Evolutionary conservation across 2,888 invertebrate genomes (phyloP), one percentile per base, ranked within the genome.

Genomic region (Scaptomyza flava): DNA sequence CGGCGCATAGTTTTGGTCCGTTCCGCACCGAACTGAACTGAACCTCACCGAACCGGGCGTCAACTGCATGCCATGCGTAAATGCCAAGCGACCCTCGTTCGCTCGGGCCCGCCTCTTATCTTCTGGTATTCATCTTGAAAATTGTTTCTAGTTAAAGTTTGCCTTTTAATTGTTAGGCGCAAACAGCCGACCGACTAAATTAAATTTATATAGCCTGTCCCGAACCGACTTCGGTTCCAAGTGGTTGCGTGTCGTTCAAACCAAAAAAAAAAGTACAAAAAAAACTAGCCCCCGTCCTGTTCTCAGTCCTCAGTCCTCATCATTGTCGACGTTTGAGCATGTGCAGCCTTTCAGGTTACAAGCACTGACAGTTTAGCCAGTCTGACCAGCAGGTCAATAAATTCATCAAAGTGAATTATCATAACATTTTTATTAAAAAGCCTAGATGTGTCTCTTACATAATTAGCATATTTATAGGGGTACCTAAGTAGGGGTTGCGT

Each of bases 131-230:
- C 85, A 89, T 87, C 86, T 87, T 71, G 84, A 75, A 84, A 87
- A 88, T 81, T 86, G 85, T 87, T 89, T 84, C 82, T 87, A 87
- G 89, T 87, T 87, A 81, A 83, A 86, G 86, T 87, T 83, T 75
- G 80, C 77, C 89, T 80, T 81, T 82, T 79, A 89, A 85, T 87
- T 89, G 86, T 85, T 86, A 86, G 88, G 88, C 84, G 86, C 83
- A 83, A 81, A 81, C 81, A 81, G 86, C 70, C 81, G 81, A 83
- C 84, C 81, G 86, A 81, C 81, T 81, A 81, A 81, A 81, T 81
- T 86, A 86, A 81, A 86, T 81, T 81, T 86, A 81, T 85, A 79
- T 68, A 77, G 64, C 60, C 59, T 42, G 75, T 56, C 51, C 64
- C 38, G 65, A 54, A 47, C 46, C 70, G 27, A 66, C 43, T 61